A percentile compares a stretch with the other conserved stretches of the same genome.
phyloP scores from a whole-genome alignment of 35 echinoderm and acorn worm genomes.

The Lytechinus pictus region DNA sequence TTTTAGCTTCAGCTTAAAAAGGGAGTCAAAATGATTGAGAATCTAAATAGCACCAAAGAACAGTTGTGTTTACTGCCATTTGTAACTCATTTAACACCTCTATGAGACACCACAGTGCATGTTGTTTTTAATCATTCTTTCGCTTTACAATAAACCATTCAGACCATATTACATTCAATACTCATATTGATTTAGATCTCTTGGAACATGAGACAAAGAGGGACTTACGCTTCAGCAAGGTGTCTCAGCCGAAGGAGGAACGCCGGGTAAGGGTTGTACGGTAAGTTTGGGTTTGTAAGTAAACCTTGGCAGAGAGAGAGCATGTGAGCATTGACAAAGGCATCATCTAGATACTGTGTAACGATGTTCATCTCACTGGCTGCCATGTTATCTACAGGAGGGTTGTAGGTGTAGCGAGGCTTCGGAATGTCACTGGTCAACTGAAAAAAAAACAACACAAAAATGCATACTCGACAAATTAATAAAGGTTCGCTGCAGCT shows the following conservation, averaged over 20 bases:
- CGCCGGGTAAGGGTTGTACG: slow-evolving; percentile 72
- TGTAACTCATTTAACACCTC: too few species aligned
- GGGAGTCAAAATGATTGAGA: too few species aligned
- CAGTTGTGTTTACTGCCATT: too few species aligned
- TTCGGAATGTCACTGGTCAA: slow-evolving; percentile 5
- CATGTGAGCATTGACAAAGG: slow-evolving; percentile 51
- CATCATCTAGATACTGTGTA: slow-evolving; percentile 58
- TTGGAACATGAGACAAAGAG: background rate
- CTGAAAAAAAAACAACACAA: background rate
- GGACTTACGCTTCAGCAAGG: slow-evolving; percentile 58
- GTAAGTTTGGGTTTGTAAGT: slow-evolving; percentile 49
- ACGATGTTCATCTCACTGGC: slow-evolving; percentile 50
- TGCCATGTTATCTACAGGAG: slow-evolving; percentile 32
- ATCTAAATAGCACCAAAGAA: too few species aligned
- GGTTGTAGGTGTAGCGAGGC: slow-evolving; percentile 20
- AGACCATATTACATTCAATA: too few species aligned
- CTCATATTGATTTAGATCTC: too few species aligned
- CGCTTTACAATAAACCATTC: too few species aligned
- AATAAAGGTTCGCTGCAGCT: background rate
- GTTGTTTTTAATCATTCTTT: too few species aligned
- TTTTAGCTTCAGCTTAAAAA: too few species aligned
- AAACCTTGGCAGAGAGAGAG: slow-evolving; percentile 45
- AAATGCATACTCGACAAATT: background rate
- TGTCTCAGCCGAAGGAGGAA: slow-evolving; percentile 52
- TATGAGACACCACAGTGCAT: too few species aligned